Conservation (phyloP, 2,113 vertebrate species). For the Microcebus lehilahytsara region DNA sequence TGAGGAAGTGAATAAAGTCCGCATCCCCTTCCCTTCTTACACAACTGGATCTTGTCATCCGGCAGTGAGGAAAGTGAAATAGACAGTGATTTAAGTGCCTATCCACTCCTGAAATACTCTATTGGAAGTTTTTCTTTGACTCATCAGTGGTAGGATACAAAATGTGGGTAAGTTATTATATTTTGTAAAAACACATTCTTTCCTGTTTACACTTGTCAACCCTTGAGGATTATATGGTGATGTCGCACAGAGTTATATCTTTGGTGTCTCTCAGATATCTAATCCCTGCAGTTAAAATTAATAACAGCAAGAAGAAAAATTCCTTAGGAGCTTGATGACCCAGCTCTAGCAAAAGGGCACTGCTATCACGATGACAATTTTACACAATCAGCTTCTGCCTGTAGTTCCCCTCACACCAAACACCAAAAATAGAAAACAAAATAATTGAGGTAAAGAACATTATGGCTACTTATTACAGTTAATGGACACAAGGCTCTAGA, state of each 20-base stretch:
- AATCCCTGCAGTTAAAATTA: conserved; percentile 43
- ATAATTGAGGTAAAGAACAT: conserved; percentile 6
- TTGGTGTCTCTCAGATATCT: neutral
- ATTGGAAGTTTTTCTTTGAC: neutral
- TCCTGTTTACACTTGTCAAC: neutral
- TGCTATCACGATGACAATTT: neutral
- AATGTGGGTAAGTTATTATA: neutral
- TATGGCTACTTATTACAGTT: neutral
- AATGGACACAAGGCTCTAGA: neutral
- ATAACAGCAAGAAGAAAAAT: conserved; percentile 34
- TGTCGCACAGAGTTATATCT: neutral
- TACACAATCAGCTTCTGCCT: neutral
- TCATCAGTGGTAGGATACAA: neutral
- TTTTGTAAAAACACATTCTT: neutral
- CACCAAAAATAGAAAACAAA: conserved; percentile 42
- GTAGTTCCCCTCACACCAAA: neutral
- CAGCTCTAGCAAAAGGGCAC: neutral
- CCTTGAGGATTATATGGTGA: neutral
- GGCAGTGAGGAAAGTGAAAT: neutral
- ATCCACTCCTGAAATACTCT: neutral
- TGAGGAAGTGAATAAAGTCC: neutral
- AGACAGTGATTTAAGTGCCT: neutral
- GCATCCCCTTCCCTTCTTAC: neutral
- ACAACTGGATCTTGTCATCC: neutral
- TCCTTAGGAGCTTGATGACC: neutral